Base-by-base conservation (phyloP, 2,797 vertebrate species). In the Tachyglossus aculeatus region DNA sequence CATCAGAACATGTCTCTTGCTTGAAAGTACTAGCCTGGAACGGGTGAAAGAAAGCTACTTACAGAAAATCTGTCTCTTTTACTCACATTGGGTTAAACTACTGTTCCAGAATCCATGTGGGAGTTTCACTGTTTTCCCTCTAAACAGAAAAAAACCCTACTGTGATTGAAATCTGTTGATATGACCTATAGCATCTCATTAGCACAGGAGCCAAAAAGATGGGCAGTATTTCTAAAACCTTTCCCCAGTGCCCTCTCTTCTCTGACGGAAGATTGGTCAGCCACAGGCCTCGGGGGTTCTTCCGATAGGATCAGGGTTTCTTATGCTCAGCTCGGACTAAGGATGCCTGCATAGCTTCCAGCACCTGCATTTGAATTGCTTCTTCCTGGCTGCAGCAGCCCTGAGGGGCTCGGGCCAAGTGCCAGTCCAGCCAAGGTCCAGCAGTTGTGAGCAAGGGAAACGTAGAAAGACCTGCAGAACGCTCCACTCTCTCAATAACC, bases 351-450 rank as follows among this genome's bases (percentile, higher is more conserved):
- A 65, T 29, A 16, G 18, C 66, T 58, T 0, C 1, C 52, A 15
- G 32, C 56, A 15, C 6, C 18, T 54, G 52, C 74, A 44, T 33
- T 24, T 12, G 16, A 75, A 77, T 63, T 7, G 25, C 56, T 53
- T 8, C 34, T 54, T 54, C 31, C 70, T 33, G 29, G 67, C 59
- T 77, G 51, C 65, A 58, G 67, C 40, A 72, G 37, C 29, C 15
- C 41, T 25, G 1, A 38, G 45, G 18, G 2, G 1, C 21, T 1
- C 51, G 21, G 0, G 27, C 3, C 22, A 27, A 43, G 41, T 4
- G n/a, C n/a, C n/a, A n/a, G n/a, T n/a, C n/a, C n/a, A n/a, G n/a
- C n/a, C n/a, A n/a, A n/a, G n/a, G n/a, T n/a, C n/a, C n/a, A n/a
- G 4, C 9, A 5, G 19, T 9, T 11, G 12, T 16, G 13, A 24